Conservation (phyloP, 2,888 invertebrate species). For the Drosophila nr. perissopoda region DNA sequence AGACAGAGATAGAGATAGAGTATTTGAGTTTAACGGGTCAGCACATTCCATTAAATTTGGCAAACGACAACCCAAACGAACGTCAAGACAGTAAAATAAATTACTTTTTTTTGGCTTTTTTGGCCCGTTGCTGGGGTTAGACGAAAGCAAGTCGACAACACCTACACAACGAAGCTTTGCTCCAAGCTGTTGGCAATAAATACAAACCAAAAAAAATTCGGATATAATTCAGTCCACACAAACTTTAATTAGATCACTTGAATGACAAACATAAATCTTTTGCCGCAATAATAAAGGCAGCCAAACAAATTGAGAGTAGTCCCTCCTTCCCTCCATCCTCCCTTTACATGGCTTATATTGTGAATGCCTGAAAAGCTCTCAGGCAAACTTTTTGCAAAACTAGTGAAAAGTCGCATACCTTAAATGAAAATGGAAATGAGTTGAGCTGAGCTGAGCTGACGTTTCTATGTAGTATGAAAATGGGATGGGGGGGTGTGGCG, state of each 20-base stretch:
- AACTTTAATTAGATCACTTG: conserved; percentile 78
- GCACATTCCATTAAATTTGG: conserved; percentile 69
- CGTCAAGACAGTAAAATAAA: conserved; percentile 66
- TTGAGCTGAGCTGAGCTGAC: conserved; percentile 56
- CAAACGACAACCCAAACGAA: conserved; percentile 32
- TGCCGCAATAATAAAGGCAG: conserved; percentile 73
- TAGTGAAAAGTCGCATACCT: conserved; percentile 64
- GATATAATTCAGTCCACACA: conserved; percentile 54
- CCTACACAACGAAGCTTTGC: conserved; percentile 22
- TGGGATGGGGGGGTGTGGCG: background rate
- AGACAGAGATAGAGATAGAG: background rate
- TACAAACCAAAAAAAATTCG: background rate
- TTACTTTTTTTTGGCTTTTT: conserved; percentile 64
- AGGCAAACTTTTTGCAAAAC: conserved; percentile 60
- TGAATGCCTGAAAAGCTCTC: conserved; percentile 63
- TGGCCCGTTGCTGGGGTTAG: conserved; percentile 48
- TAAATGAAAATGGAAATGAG: conserved; percentile 76
- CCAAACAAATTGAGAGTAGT: conserved; percentile 61
- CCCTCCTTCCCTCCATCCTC: rapidly evolving
- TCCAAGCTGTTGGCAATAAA: conserved; percentile 12
- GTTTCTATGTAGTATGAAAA: conserved; percentile 4
- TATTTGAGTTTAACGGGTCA: conserved; percentile 63
- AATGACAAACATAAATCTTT: conserved; percentile 74
- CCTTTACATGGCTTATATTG: background rate
- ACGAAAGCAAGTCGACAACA: conserved; percentile 65